Evolutionary conservation across 92 coral and sea anemone species (phyloP).

Genomic region (Siderastrea siderea): DNA sequence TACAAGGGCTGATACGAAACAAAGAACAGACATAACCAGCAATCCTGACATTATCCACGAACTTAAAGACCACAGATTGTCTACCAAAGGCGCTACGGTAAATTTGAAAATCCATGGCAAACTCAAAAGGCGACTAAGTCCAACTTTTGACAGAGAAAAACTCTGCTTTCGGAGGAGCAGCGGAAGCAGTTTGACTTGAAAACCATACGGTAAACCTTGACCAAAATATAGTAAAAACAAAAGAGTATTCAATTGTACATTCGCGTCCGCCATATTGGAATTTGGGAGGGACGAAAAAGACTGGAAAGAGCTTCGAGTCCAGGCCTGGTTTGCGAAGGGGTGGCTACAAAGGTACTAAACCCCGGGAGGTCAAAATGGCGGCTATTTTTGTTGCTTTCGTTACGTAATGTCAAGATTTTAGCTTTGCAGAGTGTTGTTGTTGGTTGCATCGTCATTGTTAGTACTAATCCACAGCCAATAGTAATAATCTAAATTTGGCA

Average conservation of each 20-base stretch:
- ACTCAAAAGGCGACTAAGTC: slow-evolving; percentile 91
- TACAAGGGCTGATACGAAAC: slow-evolving; percentile 71
- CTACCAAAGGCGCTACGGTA: slow-evolving; percentile 82
- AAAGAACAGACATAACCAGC: slow-evolving; percentile 80
- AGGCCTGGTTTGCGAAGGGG: background rate
- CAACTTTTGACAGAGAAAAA: slow-evolving; percentile 83
- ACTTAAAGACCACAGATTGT: slow-evolving; percentile 63
- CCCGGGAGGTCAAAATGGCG: no score
- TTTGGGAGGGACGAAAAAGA: background rate
- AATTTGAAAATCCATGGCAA: slow-evolving; percentile 96
- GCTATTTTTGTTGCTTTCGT: background rate
- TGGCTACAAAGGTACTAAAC: background rate
- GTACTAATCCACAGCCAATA: no score
- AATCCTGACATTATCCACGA: slow-evolving; percentile 74
- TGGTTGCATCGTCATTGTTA: no score
- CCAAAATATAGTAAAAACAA: slow-evolving; percentile 84
- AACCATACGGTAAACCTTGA: slow-evolving; percentile 97
- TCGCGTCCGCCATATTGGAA: slow-evolving; percentile 27
- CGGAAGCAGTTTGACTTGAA: slow-evolving; percentile 93
- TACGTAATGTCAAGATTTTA: background rate
- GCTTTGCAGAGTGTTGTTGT: no score
- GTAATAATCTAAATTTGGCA: no score
- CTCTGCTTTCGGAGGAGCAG: slow-evolving; percentile 77
- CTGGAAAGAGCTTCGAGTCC: background rate
- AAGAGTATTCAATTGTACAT: background rate